Evolutionary conservation across 2,888 invertebrate genomes (phyloP), one percentile per base, ranked within the genome.

Genomic region (Torymus auratus): DNA sequence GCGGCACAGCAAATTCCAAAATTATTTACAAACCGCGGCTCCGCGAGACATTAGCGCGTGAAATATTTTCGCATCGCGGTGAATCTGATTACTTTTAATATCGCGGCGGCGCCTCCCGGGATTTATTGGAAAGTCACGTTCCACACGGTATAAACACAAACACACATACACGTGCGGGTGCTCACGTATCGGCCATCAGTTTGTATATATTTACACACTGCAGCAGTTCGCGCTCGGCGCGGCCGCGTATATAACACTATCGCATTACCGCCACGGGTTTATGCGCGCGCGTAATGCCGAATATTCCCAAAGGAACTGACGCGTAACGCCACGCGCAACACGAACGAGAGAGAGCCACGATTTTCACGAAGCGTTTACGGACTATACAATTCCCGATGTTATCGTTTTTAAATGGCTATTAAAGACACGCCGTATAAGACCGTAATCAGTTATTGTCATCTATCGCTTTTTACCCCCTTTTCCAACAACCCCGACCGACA

Each of bases 241-340:
- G 7, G 28, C 3, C 28, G 7, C 20, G 56, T 58, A 64, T 64
- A 60, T 64, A 81, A 75, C 62, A 65, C 71, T 82, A 78, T 78
- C 78, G 61, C 65, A 75, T 78, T 81, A 81, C 69, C 58, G 23
- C 56, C 14, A 56, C 23, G 64, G 28, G 67, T 69, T 69, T 65
- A 71, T 55, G 74, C 61, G 56, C 71, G 50, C 81, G 50, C 81
- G 75, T 82, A 84, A 83, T 78, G 69, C 83, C 82, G 83, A 83
- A 85, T 84, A 86, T 84, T 83, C 84, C 78, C 83, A 72, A 60
- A 80, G 83, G 80, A 28, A 74, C 58, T 70, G 80, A 84, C 83
- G 79, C 69, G 62, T 50, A 74, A 41, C 53, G 20, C 7, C 28
- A 4, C 28, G 28, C 28, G 7, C 28, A 1, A 20, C 20, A 2